Conservation (phyloP, 1,140 invertebrate genomes). For the Aphis gossypii region DNA sequence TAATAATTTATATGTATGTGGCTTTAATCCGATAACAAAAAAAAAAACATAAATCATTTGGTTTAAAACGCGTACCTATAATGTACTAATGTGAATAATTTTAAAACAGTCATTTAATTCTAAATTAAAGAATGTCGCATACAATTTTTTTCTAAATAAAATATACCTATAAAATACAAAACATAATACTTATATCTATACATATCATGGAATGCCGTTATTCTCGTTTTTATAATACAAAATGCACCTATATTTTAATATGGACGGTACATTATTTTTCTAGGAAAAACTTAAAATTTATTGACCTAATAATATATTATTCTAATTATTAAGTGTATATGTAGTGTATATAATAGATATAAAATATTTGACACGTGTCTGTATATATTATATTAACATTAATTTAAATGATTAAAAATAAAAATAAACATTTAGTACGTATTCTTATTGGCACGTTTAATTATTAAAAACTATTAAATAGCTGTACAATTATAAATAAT, state of each 20-base stretch:
- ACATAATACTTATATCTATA: not conserved
- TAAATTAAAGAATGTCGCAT: slow-evolving; percentile 16
- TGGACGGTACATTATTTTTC: not conserved
- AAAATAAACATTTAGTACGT: too few species aligned
- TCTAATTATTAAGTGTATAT: not conserved
- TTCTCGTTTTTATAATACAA: slow-evolving; percentile 5
- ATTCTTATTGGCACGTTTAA: too few species aligned
- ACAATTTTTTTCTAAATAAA: not conserved
- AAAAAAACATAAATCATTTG: not conserved
- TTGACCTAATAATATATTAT: not conserved
- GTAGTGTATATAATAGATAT: not conserved
- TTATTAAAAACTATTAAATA: too few species aligned
- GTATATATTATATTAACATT: too few species aligned
- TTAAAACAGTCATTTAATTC: not conserved
- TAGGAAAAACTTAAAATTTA: not conserved
- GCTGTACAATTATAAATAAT: too few species aligned
- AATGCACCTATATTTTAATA: not conserved
- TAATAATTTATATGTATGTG: not conserved
- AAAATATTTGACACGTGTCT: not conserved
- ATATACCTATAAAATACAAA: not conserved
- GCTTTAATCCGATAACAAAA: not conserved
- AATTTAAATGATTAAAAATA: too few species aligned
- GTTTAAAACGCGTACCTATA: not conserved
- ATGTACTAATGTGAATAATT: not conserved
- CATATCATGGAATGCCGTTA: slow-evolving; percentile 31